Percentiles rank a stretch among this genome's conserved stretches.
These are phyloP conservation scores for Rhinogobius similis DNA, from an alignment of 2,113 vertebrate genomes.

Conservation along the genomic window DNA sequence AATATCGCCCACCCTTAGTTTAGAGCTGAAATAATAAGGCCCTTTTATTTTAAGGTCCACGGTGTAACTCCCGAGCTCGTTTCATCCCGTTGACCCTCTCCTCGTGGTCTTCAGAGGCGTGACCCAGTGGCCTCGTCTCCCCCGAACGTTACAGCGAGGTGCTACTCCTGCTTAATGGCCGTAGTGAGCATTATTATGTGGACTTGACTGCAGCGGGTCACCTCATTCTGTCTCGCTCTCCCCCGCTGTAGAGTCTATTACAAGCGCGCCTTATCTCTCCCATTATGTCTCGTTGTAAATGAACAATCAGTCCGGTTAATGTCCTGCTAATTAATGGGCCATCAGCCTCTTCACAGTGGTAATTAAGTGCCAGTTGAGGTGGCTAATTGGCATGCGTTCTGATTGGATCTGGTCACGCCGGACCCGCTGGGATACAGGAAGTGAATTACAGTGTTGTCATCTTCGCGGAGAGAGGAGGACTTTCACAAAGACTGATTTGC, in stretches of 20 bases:
- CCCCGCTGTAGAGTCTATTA: slow-evolving; percentile 60
- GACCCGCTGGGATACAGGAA: slow-evolving; percentile 71
- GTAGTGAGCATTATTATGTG: slow-evolving; percentile 57
- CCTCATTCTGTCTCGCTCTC: slow-evolving; percentile 48
- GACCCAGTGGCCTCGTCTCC: slow-evolving; percentile 21
- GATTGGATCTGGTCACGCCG: slow-evolving; percentile 70
- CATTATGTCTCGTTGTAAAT: slow-evolving; percentile 75
- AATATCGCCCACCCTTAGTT: not conserved
- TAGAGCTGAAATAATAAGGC: not conserved
- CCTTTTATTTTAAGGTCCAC: not conserved
- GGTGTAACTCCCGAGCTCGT: not conserved
- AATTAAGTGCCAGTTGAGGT: slow-evolving; percentile 75
- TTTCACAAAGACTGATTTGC: slow-evolving; percentile 55
- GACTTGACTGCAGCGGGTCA: slow-evolving; percentile 45
- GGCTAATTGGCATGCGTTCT: slow-evolving; percentile 73
- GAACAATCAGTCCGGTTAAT: slow-evolving; percentile 76
- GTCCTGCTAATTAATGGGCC: slow-evolving; percentile 76
- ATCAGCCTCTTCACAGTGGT: slow-evolving; percentile 71
- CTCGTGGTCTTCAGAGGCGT: not conserved
- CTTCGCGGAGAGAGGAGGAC: slow-evolving; percentile 40
- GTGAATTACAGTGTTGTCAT: slow-evolving; percentile 69
- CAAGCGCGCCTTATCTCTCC: slow-evolving; percentile 70
- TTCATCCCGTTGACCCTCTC: not conserved
- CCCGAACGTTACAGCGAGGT: slow-evolving; percentile 31
- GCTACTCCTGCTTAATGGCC: slow-evolving; percentile 44